phyloP scores from a whole-genome alignment of 2,888 invertebrate genomes.

The Pristionchus entomophagus region DNA sequence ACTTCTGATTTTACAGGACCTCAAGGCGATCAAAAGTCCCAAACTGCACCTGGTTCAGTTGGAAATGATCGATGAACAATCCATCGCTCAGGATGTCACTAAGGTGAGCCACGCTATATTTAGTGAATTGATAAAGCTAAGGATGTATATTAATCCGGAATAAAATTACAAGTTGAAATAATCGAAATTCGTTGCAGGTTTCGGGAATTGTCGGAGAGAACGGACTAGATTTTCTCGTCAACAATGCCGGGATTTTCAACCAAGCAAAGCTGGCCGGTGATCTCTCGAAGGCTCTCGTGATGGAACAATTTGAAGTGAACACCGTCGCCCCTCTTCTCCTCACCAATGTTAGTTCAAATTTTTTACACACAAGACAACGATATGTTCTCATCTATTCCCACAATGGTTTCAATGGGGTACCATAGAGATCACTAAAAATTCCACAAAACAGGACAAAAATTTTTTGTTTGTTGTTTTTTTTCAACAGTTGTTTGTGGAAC shows the following conservation, averaged over 20 bases:
- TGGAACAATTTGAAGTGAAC: conserved; percentile 43
- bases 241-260: conserved; percentile 36
- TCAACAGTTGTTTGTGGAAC: too few species aligned
- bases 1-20: background rate
- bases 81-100: background rate
- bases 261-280: background rate
- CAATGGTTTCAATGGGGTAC: too few species aligned
- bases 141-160: too few species aligned
- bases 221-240: conserved; percentile 38
- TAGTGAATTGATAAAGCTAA: too few species aligned
- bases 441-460: too few species aligned
- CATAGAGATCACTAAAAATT: too few species aligned
- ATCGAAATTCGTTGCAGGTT: background rate
- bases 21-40: background rate
- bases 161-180: too few species aligned
- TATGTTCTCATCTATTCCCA: too few species aligned
- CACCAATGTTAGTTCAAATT: background rate
- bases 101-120: background rate
- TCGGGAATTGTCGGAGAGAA: background rate
- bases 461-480: too few species aligned
- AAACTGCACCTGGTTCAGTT: conserved; percentile 9
- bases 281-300: background rate
- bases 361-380: too few species aligned
- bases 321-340: conserved; percentile 10
- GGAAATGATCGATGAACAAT: background rate